Conservation (phyloP, 2,797 vertebrate genomes). For the Poecilia wingei region DNA sequence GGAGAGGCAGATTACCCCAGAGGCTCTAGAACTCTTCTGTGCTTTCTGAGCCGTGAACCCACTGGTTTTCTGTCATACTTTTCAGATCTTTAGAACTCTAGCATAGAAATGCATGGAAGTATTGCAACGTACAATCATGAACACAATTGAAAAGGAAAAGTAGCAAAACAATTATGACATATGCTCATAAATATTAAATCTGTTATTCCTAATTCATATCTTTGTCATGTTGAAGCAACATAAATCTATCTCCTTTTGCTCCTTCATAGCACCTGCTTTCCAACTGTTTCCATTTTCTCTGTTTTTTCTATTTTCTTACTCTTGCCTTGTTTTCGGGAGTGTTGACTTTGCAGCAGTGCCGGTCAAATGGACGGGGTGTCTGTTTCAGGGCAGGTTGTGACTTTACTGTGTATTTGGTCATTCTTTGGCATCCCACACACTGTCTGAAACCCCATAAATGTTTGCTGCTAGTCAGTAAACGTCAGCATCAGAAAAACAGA, state of each 20-base stretch:
- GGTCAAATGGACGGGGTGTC: conserved; percentile 50
- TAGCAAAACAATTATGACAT: not conserved
- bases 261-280: not conserved
- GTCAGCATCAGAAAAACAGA: conserved; percentile 50
- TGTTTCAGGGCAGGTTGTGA: conserved; percentile 50
- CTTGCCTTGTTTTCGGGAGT: not conserved
- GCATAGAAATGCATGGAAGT: not conserved
- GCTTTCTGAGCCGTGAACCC: not conserved
- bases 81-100: not conserved
- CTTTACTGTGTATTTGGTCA: conserved; percentile 40
- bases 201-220: not conserved
- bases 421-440: conserved; percentile 57
- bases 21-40: not conserved
- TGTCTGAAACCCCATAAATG: conserved; percentile 49
- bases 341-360: not conserved
- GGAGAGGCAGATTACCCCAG: not conserved
- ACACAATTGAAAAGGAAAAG: not conserved
- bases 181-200: not conserved
- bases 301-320: not conserved
- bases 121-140: not conserved
- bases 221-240: not conserved
- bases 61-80: not conserved
- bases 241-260: not conserved
- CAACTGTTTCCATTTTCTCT: not conserved
- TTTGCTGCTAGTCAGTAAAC: conserved; percentile 11